Conservation (phyloP, 2,113 vertebrate species). For the Erpornis zantholeuca region DNA sequence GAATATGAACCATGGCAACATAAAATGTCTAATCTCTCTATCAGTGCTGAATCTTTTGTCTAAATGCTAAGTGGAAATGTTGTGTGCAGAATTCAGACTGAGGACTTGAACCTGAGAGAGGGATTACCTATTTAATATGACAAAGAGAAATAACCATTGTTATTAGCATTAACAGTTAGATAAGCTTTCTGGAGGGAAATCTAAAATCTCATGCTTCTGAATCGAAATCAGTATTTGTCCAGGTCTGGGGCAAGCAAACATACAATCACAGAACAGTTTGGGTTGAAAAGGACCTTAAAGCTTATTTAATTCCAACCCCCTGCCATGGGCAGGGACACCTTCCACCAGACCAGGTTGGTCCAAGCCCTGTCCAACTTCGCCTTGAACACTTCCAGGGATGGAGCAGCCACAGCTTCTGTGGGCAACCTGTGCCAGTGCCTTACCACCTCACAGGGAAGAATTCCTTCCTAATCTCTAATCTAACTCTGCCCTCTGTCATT, state of each 20-base stretch:
- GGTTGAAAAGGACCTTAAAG: neutral
- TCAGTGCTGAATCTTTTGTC: neutral
- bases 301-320: accelerated
- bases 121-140: neutral
- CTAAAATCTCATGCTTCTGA: neutral
- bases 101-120: neutral
- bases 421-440: neutral
- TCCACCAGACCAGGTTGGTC: accelerated
- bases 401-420: neutral
- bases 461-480: neutral
- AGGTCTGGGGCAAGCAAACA: neutral
- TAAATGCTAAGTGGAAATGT: neutral
- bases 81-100: neutral
- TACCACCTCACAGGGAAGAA: neutral
- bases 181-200: neutral
- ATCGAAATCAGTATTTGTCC: neutral
- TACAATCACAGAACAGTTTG: neutral
- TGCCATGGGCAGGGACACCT: neutral
- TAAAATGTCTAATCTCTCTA: neutral
- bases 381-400: neutral
- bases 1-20: neutral
- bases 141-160: neutral
- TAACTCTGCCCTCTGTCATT: neutral
- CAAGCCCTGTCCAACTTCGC: neutral
- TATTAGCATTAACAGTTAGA: neutral